Conservation (phyloP, 1,140 invertebrate species). For the Drosophila funebris region DNA sequence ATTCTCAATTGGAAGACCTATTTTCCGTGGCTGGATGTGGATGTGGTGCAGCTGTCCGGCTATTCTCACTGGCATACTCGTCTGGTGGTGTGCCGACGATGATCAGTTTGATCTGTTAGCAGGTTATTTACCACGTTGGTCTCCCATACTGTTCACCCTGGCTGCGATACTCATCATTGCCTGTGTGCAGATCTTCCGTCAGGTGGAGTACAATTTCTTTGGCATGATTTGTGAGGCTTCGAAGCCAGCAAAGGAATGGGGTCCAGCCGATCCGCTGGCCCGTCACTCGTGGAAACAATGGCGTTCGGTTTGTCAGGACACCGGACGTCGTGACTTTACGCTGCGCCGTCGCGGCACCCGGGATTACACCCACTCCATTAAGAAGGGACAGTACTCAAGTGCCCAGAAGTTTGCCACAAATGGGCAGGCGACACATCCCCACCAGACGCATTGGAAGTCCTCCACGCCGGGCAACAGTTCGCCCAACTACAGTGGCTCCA, state of each 20-base stretch:
- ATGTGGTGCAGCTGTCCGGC: conserved; percentile 77
- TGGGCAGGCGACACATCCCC: conserved; percentile 41
- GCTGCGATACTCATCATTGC: conserved; percentile 75
- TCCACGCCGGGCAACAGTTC: conserved; percentile 83
- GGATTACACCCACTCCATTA: conserved; percentile 86
- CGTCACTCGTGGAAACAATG: conserved; percentile 83
- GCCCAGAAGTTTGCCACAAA: conserved; percentile 64
- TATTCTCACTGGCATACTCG: conserved; percentile 72
- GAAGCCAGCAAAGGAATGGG: conserved; percentile 83
- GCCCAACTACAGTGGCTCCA: conserved; percentile 83
- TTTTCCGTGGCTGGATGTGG: conserved; percentile 76
- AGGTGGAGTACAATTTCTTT: conserved; percentile 83
- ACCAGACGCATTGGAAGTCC: conserved; percentile 75
- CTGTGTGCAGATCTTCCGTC: conserved; percentile 77
- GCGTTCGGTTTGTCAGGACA: conserved; percentile 82
- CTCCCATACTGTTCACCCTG: conserved; percentile 74
- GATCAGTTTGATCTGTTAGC: conserved; percentile 72
- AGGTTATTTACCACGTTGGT: conserved; percentile 77
- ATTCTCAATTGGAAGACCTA: conserved; percentile 82
- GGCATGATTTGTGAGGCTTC: conserved; percentile 83
- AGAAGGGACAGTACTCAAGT: conserved; percentile 76
- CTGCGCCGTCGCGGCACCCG: conserved; percentile 86
- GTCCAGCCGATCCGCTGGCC: conserved; percentile 79
- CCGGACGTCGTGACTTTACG: conserved; percentile 86
- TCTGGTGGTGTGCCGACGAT: conserved; percentile 83